These are phyloP conservation scores for Xestia rhomboidea DNA, from an alignment of 2,888 invertebrate genomes.

Conservation along the genomic window DNA sequence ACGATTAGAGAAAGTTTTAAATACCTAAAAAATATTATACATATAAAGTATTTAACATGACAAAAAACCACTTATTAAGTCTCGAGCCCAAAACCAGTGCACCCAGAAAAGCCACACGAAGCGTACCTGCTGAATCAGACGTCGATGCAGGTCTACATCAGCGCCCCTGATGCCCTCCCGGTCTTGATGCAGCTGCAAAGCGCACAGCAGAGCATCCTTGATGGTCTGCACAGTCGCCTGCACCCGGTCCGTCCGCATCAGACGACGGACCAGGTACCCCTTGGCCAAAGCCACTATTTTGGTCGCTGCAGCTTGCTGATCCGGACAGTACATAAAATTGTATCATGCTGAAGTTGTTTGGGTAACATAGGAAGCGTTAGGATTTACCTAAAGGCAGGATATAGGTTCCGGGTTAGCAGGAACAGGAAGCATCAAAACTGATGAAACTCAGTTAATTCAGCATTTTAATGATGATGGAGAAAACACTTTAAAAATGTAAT, in stretches of 20 bases:
- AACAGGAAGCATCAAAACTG: neutral
- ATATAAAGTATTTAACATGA: neutral
- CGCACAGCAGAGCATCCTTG: conserved; percentile 94
- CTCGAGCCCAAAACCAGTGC: conserved; percentile 46
- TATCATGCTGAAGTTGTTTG: conserved; percentile 40
- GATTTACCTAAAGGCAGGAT: neutral
- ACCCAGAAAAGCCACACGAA: conserved; percentile 44
- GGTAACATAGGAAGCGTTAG: neutral
- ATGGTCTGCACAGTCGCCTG: conserved; percentile 95
- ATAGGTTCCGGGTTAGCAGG: neutral
- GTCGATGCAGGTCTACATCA: conserved; percentile 93
- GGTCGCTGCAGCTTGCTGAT: conserved; percentile 91
- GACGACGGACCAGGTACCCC: conserved; percentile 95
- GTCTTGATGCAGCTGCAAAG: conserved; percentile 93
- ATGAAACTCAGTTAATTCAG: conserved; percentile 2
- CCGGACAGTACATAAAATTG: conserved; percentile 79
- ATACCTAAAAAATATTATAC: neutral
- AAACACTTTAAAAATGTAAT: neutral
- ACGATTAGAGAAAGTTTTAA: neutral
- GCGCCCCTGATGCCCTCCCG: conserved; percentile 91
- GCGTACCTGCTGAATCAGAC: conserved; percentile 93
- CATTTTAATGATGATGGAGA: neutral
- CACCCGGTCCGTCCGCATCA: conserved; percentile 95
- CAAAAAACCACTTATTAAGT: neutral
- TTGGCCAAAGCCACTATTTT: conserved; percentile 92